Conservation (phyloP, 2,888 invertebrate species). For the Bellardia bayeri region DNA sequence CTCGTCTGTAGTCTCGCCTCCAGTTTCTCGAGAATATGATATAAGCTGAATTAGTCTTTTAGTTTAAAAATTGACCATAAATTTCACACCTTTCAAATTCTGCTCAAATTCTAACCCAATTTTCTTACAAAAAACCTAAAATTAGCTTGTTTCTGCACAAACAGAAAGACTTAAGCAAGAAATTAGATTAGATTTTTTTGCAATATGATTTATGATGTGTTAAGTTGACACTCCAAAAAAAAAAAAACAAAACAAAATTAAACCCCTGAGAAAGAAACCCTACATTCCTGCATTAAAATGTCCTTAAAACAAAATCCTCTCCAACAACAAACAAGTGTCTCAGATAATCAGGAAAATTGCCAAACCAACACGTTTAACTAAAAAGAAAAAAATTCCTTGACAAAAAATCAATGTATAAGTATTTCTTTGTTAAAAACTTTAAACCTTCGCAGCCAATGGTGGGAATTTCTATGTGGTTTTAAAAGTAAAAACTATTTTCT, state of each 20-base stretch:
- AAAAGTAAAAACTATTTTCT: slow-evolving; percentile 28
- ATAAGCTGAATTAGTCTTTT: too few relatives aligned
- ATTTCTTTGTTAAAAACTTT: slow-evolving; percentile 10
- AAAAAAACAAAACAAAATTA: background rate
- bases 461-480: slow-evolving; percentile 27
- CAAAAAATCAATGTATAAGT: slow-evolving; percentile 45
- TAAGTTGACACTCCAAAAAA: slow-evolving; percentile 56
- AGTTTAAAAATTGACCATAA: too few relatives aligned
- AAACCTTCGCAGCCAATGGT: slow-evolving; percentile 31
- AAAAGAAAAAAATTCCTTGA: slow-evolving; percentile 8
- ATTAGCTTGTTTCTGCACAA: background rate
- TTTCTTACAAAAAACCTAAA: too few relatives aligned
- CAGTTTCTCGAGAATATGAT: too few relatives aligned
- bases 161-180: background rate
- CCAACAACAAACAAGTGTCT: slow-evolving; percentile 49
- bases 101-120: background rate
- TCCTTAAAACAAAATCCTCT: slow-evolving; percentile 3
- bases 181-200: background rate
- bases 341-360: slow-evolving; percentile 26
- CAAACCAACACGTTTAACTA: slow-evolving; percentile 44
- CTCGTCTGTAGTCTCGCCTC: too few relatives aligned
- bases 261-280: slow-evolving; percentile 3
- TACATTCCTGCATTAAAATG: background rate
- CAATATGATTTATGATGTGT: slow-evolving; percentile 70
- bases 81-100: background rate